A percentile compares a stretch with the other conserved stretches of the same genome.
Evolutionary conservation across 2,797 vertebrate species (phyloP).

Genomic region (Intellagama lesueurii): DNA sequence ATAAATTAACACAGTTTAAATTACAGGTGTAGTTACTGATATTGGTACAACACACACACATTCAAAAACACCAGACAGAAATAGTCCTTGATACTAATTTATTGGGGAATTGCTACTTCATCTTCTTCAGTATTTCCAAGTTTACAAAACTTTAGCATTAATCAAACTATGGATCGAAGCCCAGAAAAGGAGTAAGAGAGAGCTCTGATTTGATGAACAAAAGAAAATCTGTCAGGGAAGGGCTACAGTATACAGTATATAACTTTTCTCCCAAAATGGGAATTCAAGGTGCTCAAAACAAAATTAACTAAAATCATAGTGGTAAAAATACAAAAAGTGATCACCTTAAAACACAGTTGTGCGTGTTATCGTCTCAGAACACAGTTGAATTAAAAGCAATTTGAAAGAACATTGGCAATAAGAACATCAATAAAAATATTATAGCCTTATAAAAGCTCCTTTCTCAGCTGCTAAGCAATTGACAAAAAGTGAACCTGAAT

Average conservation of each 20-base stretch:
- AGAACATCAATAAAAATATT: too few relatives aligned
- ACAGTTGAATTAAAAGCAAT: too few relatives aligned
- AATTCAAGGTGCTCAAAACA: too few relatives aligned
- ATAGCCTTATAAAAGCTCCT: too few relatives aligned
- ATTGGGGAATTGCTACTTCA: conserved; percentile 41
- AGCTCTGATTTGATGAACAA: background rate
- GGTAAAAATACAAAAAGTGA: background rate
- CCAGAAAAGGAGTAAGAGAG: background rate
- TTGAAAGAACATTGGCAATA: too few relatives aligned
- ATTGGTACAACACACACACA: conserved; percentile 11
- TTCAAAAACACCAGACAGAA: background rate
- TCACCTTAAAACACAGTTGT: background rate
- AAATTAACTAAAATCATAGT: background rate
- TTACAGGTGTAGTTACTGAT: too few relatives aligned
- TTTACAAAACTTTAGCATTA: conserved; percentile 34
- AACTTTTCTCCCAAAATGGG: too few relatives aligned
- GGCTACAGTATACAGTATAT: background rate
- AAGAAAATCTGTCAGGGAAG: conserved; percentile 34
- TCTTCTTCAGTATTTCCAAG: conserved; percentile 25
- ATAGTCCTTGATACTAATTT: conserved; percentile 55
- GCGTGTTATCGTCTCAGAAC: background rate
- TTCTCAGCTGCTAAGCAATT: too few relatives aligned
- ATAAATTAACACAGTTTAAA: too few relatives aligned
- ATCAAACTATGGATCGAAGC: conserved; percentile 37
- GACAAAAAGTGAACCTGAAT: too few relatives aligned